These are phyloP conservation scores for Artibeus jamaicensis DNA, from an alignment of 2,797 vertebrate genomes.

Conservation along the genomic window DNA sequence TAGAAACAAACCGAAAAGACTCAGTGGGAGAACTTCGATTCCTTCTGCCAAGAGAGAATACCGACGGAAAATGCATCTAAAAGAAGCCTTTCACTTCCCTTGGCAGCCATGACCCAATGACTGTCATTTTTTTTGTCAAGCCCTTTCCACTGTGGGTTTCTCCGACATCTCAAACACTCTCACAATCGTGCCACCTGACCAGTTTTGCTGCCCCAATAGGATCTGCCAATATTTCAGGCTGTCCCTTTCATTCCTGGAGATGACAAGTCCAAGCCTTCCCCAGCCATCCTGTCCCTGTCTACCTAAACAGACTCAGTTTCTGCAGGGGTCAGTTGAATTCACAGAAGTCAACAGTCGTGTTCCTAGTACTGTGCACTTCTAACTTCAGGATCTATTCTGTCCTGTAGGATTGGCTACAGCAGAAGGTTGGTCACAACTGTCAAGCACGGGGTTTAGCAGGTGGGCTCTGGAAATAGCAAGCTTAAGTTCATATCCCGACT, in stretches of 20 bases:
- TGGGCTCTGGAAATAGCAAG: not conserved
- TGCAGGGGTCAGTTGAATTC: not conserved
- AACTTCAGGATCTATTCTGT: not conserved
- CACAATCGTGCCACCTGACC: constrained; percentile 3
- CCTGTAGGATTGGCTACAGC: not conserved
- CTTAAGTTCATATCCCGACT: not conserved
- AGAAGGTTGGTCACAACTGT: not conserved
- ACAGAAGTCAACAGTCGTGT: not conserved
- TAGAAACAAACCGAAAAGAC: constrained; percentile 59
- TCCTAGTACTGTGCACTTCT: not conserved
- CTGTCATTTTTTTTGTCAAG: not conserved
- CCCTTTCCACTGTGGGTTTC: constrained; percentile 22
- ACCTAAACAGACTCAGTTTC: not conserved
- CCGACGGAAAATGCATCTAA: constrained; percentile 32
- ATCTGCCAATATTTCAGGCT: constrained; percentile 31
- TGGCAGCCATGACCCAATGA: not conserved
- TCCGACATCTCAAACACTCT: constrained; percentile 30
- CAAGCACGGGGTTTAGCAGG: not conserved
- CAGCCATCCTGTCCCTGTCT: not conserved
- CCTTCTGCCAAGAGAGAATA: constrained; percentile 56
- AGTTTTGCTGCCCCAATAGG: not conserved
- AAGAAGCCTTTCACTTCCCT: constrained; percentile 48
- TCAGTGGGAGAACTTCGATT: constrained; percentile 28
- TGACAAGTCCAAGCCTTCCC: not conserved
- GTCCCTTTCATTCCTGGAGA: not conserved